These are phyloP conservation scores for Trissolcus brochymenae DNA, from an alignment of 2,888 invertebrate species.

Conservation along the genomic window DNA sequence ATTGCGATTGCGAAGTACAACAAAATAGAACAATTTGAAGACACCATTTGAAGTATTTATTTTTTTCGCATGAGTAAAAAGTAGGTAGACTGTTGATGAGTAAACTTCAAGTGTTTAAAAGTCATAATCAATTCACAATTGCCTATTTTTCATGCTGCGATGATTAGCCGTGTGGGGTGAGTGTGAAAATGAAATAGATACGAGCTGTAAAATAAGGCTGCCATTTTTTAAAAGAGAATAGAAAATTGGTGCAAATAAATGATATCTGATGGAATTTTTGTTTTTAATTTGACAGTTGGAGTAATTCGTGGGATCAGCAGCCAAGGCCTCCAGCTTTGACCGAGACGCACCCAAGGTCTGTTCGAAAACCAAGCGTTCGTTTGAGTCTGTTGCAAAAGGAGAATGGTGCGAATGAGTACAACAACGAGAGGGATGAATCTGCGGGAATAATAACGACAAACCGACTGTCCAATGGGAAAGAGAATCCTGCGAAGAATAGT, in stretches of 20 bases:
- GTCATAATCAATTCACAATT: constrained; percentile 71
- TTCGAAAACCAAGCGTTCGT: constrained; percentile 40
- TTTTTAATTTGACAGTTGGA: constrained; percentile 68
- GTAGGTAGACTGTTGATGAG: no score
- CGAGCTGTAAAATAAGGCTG: neutral
- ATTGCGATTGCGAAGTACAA: no score
- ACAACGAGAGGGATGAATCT: constrained; percentile 23
- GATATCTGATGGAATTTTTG: neutral
- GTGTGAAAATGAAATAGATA: constrained; percentile 55
- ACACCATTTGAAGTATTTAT: neutral
- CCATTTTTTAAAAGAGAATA: neutral
- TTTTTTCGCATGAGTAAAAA: constrained; percentile 28
- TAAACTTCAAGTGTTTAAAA: constrained; percentile 52
- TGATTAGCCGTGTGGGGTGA: constrained; percentile 79
- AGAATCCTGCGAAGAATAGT: constrained; percentile 22
- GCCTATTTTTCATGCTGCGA: constrained; percentile 73
- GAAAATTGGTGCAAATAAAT: neutral
- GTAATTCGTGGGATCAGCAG: constrained; percentile 69
- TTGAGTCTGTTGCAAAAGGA: constrained; percentile 59
- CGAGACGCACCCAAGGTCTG: constrained; percentile 61
- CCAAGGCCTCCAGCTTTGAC: constrained; percentile 65
- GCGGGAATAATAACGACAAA: constrained; percentile 48
- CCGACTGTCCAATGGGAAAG: constrained; percentile 49
- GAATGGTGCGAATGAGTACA: constrained; percentile 47
- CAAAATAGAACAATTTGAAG: no score